phyloP scores from a whole-genome alignment of 2,797 vertebrate species.

The Clamator glandarius region DNA sequence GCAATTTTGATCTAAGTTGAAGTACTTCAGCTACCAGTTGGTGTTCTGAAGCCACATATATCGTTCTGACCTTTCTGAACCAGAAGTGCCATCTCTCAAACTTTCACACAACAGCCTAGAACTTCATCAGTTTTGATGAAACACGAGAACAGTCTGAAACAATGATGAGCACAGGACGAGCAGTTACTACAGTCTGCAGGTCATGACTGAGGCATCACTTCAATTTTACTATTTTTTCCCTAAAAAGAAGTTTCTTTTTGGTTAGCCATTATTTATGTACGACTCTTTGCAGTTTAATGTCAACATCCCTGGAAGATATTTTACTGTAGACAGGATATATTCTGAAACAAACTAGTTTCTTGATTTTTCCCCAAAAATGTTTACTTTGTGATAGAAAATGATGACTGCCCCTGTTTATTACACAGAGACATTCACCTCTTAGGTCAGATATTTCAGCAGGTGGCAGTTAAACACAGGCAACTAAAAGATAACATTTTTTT shows the following conservation, averaged over 20 bases:
- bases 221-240: neutral
- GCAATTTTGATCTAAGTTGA: accelerated
- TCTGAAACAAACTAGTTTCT: neutral
- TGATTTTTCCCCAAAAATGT: neutral
- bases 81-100: neutral
- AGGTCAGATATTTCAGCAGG: neutral
- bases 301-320: neutral
- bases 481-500: neutral
- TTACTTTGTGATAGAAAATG: neutral
- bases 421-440: neutral
- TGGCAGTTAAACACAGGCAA: neutral
- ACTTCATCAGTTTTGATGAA: neutral
- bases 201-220: neutral
- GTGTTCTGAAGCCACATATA: neutral
- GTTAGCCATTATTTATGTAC: neutral
- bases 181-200: neutral
- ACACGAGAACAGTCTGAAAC: neutral
- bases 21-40: neutral
- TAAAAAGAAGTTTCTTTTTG: neutral
- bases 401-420: neutral
- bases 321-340: neutral
- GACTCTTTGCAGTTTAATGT: neutral
- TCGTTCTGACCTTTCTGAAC: neutral
- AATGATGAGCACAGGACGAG: neutral
- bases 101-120: neutral